Evolutionary conservation across 2,113 vertebrate species (phyloP).

Genomic region (Chaenogobius annularis): DNA sequence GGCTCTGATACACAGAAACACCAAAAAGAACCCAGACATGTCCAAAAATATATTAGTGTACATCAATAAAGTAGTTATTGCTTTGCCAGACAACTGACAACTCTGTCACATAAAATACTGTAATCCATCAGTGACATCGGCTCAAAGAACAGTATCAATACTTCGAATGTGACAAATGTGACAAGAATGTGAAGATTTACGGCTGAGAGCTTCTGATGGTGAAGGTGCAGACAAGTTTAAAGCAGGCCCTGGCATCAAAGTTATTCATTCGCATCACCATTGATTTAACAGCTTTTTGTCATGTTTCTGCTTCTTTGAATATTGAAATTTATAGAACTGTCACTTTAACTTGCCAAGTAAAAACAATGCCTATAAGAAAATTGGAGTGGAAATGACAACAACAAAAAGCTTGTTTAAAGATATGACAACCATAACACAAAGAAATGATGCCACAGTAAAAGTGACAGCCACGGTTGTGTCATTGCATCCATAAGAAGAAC

Average conservation of each 20-base stretch:
- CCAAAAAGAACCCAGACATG: background rate
- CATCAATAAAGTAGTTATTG: slow-evolving; percentile 27
- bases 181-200: slow-evolving; percentile 33
- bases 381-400: background rate
- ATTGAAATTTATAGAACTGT: slow-evolving; percentile 7
- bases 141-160: slow-evolving; percentile 20
- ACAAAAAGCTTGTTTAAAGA: background rate
- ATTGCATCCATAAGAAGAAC: background rate
- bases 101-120: slow-evolving; percentile 12
- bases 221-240: slow-evolving; percentile 23
- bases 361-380: slow-evolving; percentile 3
- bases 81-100: slow-evolving; percentile 12
- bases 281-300: slow-evolving; percentile 8
- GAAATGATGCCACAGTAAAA: background rate
- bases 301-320: background rate
- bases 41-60: slow-evolving; percentile 12
- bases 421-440: background rate
- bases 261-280: slow-evolving; percentile 8
- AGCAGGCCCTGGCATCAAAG: slow-evolving; percentile 17
- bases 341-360: slow-evolving; percentile 9
- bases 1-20: background rate
- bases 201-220: slow-evolving; percentile 6
- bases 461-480: background rate
- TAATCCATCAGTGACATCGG: slow-evolving; percentile 10
- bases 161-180: slow-evolving; percentile 22